These are phyloP conservation scores for Camelus dromedarius DNA, from an alignment of 2,113 vertebrate genomes.

Conservation along the genomic window DNA sequence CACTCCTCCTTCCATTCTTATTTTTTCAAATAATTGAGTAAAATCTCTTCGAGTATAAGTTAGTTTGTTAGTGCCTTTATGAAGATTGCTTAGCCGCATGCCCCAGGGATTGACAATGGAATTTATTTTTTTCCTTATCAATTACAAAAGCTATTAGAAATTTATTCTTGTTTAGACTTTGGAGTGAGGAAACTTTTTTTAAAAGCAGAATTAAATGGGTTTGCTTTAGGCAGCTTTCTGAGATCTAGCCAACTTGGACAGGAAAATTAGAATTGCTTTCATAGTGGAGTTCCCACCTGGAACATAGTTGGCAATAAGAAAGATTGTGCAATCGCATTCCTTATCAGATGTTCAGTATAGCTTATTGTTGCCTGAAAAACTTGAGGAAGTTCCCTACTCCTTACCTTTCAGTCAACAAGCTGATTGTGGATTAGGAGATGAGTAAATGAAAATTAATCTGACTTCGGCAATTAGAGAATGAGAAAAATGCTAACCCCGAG, in stretches of 20 bases:
- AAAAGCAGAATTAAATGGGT: slow-evolving; percentile 56
- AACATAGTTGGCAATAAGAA: slow-evolving; percentile 52
- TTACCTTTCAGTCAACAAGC: slow-evolving; percentile 53
- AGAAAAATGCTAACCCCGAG: slow-evolving; percentile 57
- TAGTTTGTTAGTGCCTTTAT: slow-evolving; percentile 31
- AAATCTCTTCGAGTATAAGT: neutral
- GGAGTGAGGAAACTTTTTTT: slow-evolving; percentile 56
- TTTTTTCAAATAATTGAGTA: slow-evolving; percentile 46
- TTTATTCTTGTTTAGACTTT: slow-evolving; percentile 65
- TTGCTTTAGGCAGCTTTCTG: slow-evolving; percentile 70
- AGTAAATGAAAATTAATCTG: slow-evolving; percentile 54
- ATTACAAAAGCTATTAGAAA: slow-evolving; percentile 53
- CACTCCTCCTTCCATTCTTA: neutral
- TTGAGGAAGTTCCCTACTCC: slow-evolving; percentile 18
- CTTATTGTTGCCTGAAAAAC: slow-evolving; percentile 53
- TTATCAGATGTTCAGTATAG: slow-evolving; percentile 64
- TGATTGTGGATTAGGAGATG: slow-evolving; percentile 45
- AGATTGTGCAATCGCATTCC: slow-evolving; percentile 64
- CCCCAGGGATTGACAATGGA: neutral
- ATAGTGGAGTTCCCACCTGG: slow-evolving; percentile 56
- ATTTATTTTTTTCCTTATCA: slow-evolving; percentile 70
- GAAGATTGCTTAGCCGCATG: neutral
- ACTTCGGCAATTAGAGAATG: slow-evolving; percentile 56
- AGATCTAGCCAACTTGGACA: slow-evolving; percentile 59
- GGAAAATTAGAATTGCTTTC: slow-evolving; percentile 69